Evolutionary conservation across 1,140 invertebrate genomes (phyloP), one percentile per base, ranked within the genome.

Genomic region (Drosophila carrolli): DNA sequence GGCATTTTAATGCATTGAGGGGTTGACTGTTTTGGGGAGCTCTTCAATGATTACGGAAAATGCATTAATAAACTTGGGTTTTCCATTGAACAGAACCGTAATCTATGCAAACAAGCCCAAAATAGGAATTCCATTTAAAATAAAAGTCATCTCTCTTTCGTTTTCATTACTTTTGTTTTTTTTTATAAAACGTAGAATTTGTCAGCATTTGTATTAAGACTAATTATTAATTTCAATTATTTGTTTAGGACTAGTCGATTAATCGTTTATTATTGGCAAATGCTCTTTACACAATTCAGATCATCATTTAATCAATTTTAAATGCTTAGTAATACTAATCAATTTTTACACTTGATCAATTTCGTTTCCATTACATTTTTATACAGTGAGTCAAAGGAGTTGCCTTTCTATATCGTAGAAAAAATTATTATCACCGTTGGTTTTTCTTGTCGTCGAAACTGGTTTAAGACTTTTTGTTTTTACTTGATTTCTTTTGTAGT

Each of bases 171-270:
- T 56, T 14, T 35, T 23, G 23, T 35, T 46, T 27, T 72, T 85
- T 86, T 77, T 43, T 88, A 88, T 83, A 83, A 88, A 88, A 88
- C 72, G 84, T 88, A 88, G 83, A 88, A 88, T 88, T 82, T 88
- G 72, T 88, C 76, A 76, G 72, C 77, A 83, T 78, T 41, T 72
- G 67, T 68, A 68, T 81, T 81, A 73, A 35, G 48, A 60, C 65
- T 81, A 81, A 58, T 75, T 78, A 88, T 83, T 75, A 53, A 80
- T 51, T 75, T 80, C 65, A 76, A 59, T 77, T 77, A 56, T 40
- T 43, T 61, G 38, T 48, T 75, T 80, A 78, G 60, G 75, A 82
- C 80, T 83, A 78, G 63, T 59, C 40, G 62, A 65, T 68, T 82
- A 81, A 51, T 71, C 56, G 57, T 29, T 53, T 72, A 58, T 59